These are phyloP conservation scores for Gasterosteus nipponicus DNA, from an alignment of 2,113 vertebrate genomes.

Conservation along the genomic window DNA sequence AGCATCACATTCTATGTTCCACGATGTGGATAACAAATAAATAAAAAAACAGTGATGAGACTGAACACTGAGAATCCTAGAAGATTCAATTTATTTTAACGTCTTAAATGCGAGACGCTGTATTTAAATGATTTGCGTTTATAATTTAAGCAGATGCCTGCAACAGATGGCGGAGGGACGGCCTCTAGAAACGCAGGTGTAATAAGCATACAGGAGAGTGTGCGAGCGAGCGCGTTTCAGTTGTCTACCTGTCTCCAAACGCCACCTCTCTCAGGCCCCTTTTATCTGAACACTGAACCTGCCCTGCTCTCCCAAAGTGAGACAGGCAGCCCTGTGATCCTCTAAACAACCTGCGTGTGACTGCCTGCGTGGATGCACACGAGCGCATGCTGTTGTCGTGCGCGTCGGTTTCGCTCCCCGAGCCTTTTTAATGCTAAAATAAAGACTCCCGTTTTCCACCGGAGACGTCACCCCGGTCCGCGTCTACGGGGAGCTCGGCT, in stretches of 20 bases:
- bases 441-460: slow-evolving; percentile 77
- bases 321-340: slow-evolving; percentile 81
- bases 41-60: not conserved
- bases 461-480: slow-evolving; percentile 75
- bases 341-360: slow-evolving; percentile 70
- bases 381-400: slow-evolving; percentile 37
- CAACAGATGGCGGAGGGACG: slow-evolving; percentile 66
- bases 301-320: slow-evolving; percentile 79
- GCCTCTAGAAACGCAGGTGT: slow-evolving; percentile 52
- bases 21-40: not conserved
- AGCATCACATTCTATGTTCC: not conserved
- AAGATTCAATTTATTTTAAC: not conserved
- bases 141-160: slow-evolving; percentile 24
- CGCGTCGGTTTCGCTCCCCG: slow-evolving; percentile 42
- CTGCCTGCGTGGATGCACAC: slow-evolving; percentile 32
- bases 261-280: slow-evolving; percentile 76
- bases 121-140: not conserved
- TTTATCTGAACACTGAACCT: slow-evolving; percentile 81
- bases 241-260: slow-evolving; percentile 71
- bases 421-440: slow-evolving; percentile 80
- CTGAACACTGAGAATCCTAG: not conserved
- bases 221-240: slow-evolving; percentile 48
- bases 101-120: not conserved
- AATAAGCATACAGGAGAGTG: slow-evolving; percentile 17
- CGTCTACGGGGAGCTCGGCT: slow-evolving; percentile 71